Evolutionary conservation across 1,140 invertebrate species (phyloP).

Genomic region (Monochamus saltuarius): DNA sequence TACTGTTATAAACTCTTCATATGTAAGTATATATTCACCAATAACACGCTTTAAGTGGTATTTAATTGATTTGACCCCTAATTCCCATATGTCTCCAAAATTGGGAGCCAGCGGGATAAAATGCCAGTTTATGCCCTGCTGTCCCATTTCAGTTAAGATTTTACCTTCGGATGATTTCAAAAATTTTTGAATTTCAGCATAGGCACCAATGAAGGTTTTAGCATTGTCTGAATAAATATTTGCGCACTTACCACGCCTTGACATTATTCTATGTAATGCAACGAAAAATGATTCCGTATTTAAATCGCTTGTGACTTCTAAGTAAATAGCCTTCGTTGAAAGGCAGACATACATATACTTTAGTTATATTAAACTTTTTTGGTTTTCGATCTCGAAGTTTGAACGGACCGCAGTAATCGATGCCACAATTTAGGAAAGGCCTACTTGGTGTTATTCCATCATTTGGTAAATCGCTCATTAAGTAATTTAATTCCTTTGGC

Average conservation of each 20-base stretch:
- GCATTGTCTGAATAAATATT: constrained; percentile 42
- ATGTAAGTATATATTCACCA: constrained; percentile 11
- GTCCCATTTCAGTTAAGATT: constrained; percentile 3
- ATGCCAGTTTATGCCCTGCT: constrained; percentile 21
- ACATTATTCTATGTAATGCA: constrained; percentile 48
- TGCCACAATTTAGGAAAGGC: constrained; percentile 45
- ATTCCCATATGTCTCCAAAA: constrained; percentile 50
- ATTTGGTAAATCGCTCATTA: constrained; percentile 12
- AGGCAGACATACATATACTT: constrained; percentile 46
- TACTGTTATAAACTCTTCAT: constrained; percentile 17
- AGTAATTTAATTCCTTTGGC: constrained; percentile 6
- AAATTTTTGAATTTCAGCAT: constrained; percentile 11
- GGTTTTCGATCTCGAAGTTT: constrained; percentile 34
- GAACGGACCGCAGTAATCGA: constrained; percentile 52
- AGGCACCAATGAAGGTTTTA: constrained; percentile 37
- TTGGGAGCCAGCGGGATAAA: constrained; percentile 45
- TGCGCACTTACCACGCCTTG: constrained; percentile 31
- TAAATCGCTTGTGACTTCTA: constrained; percentile 48
- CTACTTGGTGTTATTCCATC: constrained; percentile 6
- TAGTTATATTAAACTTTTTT: constrained; percentile 27
- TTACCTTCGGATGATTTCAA: constrained; percentile 4
- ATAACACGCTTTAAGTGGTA: constrained; percentile 32
- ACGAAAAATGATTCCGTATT: constrained; percentile 47
- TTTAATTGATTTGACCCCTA: constrained; percentile 42
- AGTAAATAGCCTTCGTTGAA: constrained; percentile 49